Percentiles rank a stretch among this genome's conserved stretches.
These are phyloP conservation scores for Eutrigla gurnardus DNA, from an alignment of 2,797 vertebrate species.

Conservation along the genomic window DNA sequence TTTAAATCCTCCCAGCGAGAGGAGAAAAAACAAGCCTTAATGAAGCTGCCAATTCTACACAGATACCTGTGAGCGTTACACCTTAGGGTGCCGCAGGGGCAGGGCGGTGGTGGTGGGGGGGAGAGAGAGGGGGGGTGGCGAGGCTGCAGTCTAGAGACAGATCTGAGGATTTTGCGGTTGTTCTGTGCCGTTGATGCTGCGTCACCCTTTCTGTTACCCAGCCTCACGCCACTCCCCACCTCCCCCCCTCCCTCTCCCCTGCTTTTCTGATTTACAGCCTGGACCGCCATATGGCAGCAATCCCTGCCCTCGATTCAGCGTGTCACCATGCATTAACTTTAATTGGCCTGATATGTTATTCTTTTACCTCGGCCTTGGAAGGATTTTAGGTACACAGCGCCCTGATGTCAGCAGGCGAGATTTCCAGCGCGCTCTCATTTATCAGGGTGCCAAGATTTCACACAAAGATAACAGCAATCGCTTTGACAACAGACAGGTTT, in stretches of 20 bases:
- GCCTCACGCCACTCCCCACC: slow-evolving; percentile 41
- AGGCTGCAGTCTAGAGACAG: slow-evolving; percentile 41
- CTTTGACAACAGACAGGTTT: slow-evolving; percentile 72
- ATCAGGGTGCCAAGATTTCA: slow-evolving; percentile 76
- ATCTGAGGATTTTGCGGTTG: slow-evolving; percentile 45
- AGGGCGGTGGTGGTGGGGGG: slow-evolving; percentile 25
- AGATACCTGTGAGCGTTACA: slow-evolving; percentile 75
- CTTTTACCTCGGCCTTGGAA: slow-evolving; percentile 76
- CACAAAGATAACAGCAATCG: slow-evolving; percentile 77
- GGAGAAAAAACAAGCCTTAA: slow-evolving; percentile 77
- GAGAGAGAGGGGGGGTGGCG: slow-evolving; percentile 22
- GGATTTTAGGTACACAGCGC: slow-evolving; percentile 77
- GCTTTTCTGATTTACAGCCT: slow-evolving; percentile 76
- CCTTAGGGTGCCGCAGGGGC: slow-evolving; percentile 68
- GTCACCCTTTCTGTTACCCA: slow-evolving; percentile 57
- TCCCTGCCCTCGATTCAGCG: slow-evolving; percentile 81
- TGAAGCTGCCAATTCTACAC: slow-evolving; percentile 77
- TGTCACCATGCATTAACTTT: slow-evolving; percentile 85
- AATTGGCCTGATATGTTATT: slow-evolving; percentile 85
- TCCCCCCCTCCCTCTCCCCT: slow-evolving; percentile 15
- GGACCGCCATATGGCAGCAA: slow-evolving; percentile 83
- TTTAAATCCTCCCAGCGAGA: slow-evolving; percentile 84
- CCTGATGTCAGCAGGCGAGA: slow-evolving; percentile 75
- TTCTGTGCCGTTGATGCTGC: slow-evolving; percentile 50
- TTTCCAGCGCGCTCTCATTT: slow-evolving; percentile 77